Evolutionary conservation across 2,113 vertebrate genomes (phyloP).

Genomic region (Bagarius yarrelli): DNA sequence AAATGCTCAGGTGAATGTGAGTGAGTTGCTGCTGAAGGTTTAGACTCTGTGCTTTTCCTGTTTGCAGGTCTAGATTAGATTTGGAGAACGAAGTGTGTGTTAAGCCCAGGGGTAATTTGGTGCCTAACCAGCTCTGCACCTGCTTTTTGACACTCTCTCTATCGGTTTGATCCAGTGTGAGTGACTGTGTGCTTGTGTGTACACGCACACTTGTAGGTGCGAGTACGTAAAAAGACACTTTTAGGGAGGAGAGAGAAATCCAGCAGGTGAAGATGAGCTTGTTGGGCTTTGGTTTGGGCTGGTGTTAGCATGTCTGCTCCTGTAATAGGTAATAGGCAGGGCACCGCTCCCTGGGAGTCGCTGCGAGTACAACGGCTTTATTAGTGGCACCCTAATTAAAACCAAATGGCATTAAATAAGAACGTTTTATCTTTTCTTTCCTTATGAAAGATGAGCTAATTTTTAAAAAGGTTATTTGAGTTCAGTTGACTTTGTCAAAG

Average conservation of each 20-base stretch:
- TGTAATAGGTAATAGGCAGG: conserved; percentile 46
- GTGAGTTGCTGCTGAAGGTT: not conserved
- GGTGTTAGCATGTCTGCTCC: conserved; percentile 51
- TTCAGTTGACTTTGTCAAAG: too few species aligned
- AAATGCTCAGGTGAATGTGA: not conserved
- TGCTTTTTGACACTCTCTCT: conserved; percentile 29
- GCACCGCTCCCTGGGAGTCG: not conserved
- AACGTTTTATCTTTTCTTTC: not conserved
- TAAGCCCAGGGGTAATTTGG: conserved; percentile 2
- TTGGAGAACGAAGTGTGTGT: not conserved
- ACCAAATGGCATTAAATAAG: not conserved
- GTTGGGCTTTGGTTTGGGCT: conserved; percentile 29
- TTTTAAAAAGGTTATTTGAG: not conserved
- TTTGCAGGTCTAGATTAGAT: not conserved
- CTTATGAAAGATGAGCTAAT: not conserved
- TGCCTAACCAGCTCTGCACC: conserved; percentile 27
- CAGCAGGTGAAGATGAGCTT: not conserved
- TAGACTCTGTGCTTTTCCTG: too few species aligned
- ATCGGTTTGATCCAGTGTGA: conserved; percentile 13
- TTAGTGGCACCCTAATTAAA: not conserved
- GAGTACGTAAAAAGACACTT: conserved; percentile 2
- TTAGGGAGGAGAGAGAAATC: not conserved
- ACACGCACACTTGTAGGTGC: conserved; percentile 15
- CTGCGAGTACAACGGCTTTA: not conserved
- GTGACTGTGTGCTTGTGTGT: not conserved